These are phyloP conservation scores for Microcebus jonahi DNA, from an alignment of 2,113 vertebrate species.

Conservation along the genomic window DNA sequence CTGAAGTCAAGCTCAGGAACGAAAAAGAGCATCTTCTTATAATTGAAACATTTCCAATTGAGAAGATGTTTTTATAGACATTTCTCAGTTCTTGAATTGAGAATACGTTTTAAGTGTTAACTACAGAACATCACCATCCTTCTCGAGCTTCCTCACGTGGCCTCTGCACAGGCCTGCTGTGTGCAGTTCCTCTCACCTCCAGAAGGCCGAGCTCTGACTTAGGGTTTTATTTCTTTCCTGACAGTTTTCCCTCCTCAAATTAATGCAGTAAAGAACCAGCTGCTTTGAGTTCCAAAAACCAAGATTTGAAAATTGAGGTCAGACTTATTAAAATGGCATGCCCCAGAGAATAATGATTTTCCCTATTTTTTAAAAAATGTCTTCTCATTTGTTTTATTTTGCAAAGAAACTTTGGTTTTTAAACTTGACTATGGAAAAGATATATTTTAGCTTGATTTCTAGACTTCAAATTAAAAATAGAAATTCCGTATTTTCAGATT, in stretches of 20 bases:
- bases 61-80: neutral
- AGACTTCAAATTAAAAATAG: constrained; percentile 23
- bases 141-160: neutral
- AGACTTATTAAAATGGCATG: neutral
- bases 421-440: neutral
- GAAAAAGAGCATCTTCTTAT: neutral
- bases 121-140: neutral
- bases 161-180: neutral
- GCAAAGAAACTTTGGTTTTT: neutral
- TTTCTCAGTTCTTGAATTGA: neutral
- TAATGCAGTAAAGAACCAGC: neutral
- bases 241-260: neutral
- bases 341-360: neutral
- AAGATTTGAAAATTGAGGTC: neutral
- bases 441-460: constrained; percentile 16
- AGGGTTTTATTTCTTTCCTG: neutral
- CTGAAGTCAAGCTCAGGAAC: neutral
- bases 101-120: neutral
- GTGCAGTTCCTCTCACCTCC: neutral
- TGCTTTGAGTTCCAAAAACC: neutral
- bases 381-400: neutral
- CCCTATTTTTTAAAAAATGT: neutral
- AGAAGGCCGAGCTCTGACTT: neutral
- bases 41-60: neutral
- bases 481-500: neutral